Evolutionary conservation across 2,888 invertebrate species (phyloP), one percentile per base, ranked within the genome.

Genomic region (Trissolcus brochymenae): DNA sequence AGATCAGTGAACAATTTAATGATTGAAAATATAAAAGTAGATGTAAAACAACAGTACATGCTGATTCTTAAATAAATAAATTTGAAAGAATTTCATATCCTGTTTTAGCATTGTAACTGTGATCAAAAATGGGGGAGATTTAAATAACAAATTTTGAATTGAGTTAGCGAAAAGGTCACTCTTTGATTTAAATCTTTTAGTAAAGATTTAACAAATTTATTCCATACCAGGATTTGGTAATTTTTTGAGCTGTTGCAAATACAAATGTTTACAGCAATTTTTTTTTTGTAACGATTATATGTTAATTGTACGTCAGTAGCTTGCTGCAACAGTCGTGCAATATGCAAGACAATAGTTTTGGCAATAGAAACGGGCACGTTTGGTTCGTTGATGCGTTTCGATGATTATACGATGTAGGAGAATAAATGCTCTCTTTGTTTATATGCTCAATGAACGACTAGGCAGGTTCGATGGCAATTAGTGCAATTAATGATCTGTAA

Each of bases 401-500:
- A 54, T 56, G 53, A 64, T 11, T 16, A 14, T 35, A 11, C 7
- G 4, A 1, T 1, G 35, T 35, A 14, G 14, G 43, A 6, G 13
- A 25, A 46, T 53, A 55, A 70, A 64, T 29, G 62, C 21, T 29
- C 46, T 54, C 70, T 66, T 67, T 71, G 76, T 72, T 72, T 57
- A 46, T 56, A n/a, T 41, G 11, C 25, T 17, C 35, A 35, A 54
- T 43, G 56, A 25, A 35, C 43, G 68, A 68, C 71, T 72, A 71
- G 78, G 76, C 57, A 65, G 59, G 66, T 59, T 67, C 70, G 51
- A 50, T 66, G 75, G 70, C 72, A 82, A 83, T 82, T 81, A 80
- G 76, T 78, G 68, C 76, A 79, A 84, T 83, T 83, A 83, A 81
- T 81, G 80, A 78, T 72, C 74, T 76, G 61, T 67, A 61, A 78